Conservation (phyloP, 1,140 invertebrate species). For the Lasioglossum baleicum region DNA sequence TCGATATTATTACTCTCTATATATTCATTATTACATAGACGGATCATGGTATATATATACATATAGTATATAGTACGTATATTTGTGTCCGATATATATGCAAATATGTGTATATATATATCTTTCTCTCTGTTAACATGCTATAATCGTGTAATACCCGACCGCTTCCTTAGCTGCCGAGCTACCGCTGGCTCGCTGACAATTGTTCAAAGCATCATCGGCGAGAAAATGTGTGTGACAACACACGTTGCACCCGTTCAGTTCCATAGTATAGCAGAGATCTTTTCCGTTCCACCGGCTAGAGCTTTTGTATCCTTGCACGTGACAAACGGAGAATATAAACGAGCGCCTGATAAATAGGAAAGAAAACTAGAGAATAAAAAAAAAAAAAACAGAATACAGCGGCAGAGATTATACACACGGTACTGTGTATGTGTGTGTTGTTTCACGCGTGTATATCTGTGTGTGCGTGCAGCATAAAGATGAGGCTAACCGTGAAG, state of each 20-base stretch:
- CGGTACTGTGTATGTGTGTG: no score
- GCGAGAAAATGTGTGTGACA: background rate
- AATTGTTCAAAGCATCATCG: conserved; percentile 6
- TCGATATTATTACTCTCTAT: conserved; percentile 36
- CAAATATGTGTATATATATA: no score
- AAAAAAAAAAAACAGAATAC: conserved; percentile 1
- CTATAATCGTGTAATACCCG: conserved; percentile 10
- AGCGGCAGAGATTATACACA: background rate
- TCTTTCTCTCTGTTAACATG: conserved; percentile 28
- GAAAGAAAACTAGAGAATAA: background rate
- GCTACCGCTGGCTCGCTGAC: conserved; percentile 52
- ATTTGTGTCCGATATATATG: conserved; percentile 31
- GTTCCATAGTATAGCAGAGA: background rate
- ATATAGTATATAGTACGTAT: conserved; percentile 7
- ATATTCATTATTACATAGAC: conserved; percentile 23
- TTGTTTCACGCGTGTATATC: no score
- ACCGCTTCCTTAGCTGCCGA: conserved; percentile 60
- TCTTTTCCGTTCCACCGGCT: conserved; percentile 1
- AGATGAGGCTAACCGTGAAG: conserved; percentile 28
- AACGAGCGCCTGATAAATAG: background rate
- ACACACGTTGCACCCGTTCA: conserved; percentile 21
- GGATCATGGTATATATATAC: conserved; percentile 17
- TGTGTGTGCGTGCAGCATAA: background rate
- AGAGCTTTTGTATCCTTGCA: conserved; percentile 16
- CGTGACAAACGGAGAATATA: background rate